A percentile compares a stretch with the other conserved stretches of the same genome.
Conservation (phyloP, 92 coral and sea anemone genomes). For the Bergia sp. region DNA sequence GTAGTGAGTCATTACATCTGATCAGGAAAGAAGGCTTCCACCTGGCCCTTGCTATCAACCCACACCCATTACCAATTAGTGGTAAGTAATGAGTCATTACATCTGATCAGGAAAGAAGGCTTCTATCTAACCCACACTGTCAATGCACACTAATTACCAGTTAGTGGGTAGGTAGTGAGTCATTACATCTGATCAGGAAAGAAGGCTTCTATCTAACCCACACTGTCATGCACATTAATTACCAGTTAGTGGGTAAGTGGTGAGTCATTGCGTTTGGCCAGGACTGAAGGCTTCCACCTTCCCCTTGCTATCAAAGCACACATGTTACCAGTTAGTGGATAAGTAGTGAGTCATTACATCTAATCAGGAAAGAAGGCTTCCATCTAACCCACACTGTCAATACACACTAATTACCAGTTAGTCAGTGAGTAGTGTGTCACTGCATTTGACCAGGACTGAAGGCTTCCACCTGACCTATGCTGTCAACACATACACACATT, state of each 20-base stretch:
- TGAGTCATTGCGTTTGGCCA: constrained; percentile 63
- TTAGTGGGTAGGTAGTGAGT: constrained; percentile 80
- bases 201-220: constrained; percentile 94
- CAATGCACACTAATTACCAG: constrained; percentile 65
- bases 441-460: constrained; percentile 83
- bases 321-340: constrained; percentile 87
- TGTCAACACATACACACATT: constrained; percentile 76
- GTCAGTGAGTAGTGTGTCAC: constrained; percentile 70
- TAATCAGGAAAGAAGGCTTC: constrained; percentile 68
- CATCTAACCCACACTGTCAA: constrained; percentile 86
- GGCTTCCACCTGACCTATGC: constrained; percentile 80
- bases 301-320: constrained; percentile 69
- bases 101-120: constrained; percentile 88
- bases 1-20: constrained; percentile 62
- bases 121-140: constrained; percentile 91
- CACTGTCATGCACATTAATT: constrained; percentile 69
- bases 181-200: constrained; percentile 77
- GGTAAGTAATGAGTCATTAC: constrained; percentile 68
- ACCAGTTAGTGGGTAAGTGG: constrained; percentile 89
- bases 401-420: constrained; percentile 70
- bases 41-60: constrained; percentile 78
- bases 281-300: constrained; percentile 83
- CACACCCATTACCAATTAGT: constrained; percentile 77
- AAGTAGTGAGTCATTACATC: constrained; percentile 60
- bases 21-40: constrained; percentile 92